phyloP scores from a whole-genome alignment of 2,113 vertebrate genomes.

The Microcebus tavaratra region DNA sequence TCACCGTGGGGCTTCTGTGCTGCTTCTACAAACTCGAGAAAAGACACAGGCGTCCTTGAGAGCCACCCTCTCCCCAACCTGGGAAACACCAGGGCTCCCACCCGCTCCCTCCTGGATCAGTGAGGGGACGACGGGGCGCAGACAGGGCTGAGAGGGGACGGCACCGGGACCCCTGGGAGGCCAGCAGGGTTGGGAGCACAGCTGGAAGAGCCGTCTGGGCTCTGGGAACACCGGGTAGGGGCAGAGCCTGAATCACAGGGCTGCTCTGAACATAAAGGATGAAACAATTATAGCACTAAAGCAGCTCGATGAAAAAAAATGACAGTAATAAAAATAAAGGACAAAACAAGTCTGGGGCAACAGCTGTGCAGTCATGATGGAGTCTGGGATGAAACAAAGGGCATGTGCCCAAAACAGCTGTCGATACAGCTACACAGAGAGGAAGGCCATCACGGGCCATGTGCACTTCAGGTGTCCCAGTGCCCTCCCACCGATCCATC shows the following conservation, averaged over 20 bases:
- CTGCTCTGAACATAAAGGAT: neutral
- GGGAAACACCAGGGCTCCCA: neutral
- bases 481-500: too few species aligned
- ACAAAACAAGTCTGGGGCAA: neutral
- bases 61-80: neutral
- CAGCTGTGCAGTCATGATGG: neutral
- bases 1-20: neutral
- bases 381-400: neutral
- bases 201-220: too few species aligned
- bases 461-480: fast-evolving
- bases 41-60: neutral
- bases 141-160: too few species aligned
- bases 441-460: fast-evolving
- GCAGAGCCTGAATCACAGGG: neutral
- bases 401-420: too few species aligned
- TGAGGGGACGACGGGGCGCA: neutral
- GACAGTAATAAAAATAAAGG: neutral
- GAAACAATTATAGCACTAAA: too few species aligned
- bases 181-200: neutral
- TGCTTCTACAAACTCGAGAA: constrained; percentile 69
- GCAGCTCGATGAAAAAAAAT: too few species aligned
- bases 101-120: fast-evolving
- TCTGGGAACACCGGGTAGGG: neutral
- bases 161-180: neutral
- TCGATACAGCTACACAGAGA: neutral